These are phyloP conservation scores for Tenthredo amoena DNA, from an alignment of 2,888 invertebrate genomes.

Conservation along the genomic window DNA sequence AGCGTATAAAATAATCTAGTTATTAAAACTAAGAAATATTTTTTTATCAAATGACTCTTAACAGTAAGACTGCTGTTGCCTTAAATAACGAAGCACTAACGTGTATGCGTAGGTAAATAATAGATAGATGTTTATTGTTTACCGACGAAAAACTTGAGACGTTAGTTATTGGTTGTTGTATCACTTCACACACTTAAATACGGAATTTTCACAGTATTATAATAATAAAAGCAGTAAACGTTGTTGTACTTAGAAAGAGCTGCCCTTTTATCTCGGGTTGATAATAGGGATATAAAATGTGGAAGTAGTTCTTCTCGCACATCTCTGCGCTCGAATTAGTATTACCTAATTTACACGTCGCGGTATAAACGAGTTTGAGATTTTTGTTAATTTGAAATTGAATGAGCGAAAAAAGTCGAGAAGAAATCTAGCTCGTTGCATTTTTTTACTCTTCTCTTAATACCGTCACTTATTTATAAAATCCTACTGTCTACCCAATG, in stretches of 20 bases:
- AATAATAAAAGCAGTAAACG: not conserved
- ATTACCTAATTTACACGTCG: not conserved
- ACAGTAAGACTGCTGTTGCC: conserved; percentile 13
- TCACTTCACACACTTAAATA: not conserved
- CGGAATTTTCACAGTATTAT: not conserved
- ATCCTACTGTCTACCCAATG: not conserved
- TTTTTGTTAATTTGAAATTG: not conserved
- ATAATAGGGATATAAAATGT: not conserved
- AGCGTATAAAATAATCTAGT: not conserved
- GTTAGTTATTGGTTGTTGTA: not conserved
- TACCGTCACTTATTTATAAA: not conserved
- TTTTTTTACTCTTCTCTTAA: no score
- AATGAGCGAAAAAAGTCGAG: not conserved
- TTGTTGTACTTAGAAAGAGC: not conserved
- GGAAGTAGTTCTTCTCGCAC: not conserved
- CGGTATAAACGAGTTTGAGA: not conserved
- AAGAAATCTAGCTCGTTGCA: not conserved
- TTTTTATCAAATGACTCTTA: not conserved
- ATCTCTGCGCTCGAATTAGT: not conserved
- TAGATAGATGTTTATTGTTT: not conserved
- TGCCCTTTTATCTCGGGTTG: not conserved
- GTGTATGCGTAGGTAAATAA: not conserved
- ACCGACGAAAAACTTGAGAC: not conserved
- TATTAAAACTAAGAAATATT: not conserved
- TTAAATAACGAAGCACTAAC: not conserved